Conservation (phyloP, 2,113 vertebrate genomes). For the Spizaetus ornatus region DNA sequence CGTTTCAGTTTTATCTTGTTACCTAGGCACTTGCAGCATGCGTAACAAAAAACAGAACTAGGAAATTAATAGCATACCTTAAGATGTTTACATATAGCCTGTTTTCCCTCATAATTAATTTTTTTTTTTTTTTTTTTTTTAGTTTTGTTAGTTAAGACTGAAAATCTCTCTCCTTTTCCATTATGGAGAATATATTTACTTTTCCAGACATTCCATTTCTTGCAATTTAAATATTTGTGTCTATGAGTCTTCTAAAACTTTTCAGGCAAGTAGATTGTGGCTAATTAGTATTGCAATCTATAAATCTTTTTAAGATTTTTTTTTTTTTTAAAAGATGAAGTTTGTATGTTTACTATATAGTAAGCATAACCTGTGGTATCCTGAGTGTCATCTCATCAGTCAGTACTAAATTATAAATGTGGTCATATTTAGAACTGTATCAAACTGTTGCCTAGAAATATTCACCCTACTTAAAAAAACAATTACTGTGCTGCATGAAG, state of each 20-base stretch:
- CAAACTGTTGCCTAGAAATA: background rate
- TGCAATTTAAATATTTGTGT: background rate
- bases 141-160: background rate
- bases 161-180: background rate
- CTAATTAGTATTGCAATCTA: background rate
- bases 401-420: background rate
- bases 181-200: background rate
- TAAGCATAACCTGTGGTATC: background rate
- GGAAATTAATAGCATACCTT: background rate
- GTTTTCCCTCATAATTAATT: background rate
- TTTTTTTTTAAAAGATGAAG: background rate
- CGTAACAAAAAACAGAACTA: background rate
- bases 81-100: background rate
- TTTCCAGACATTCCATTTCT: background rate
- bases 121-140: background rate
- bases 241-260: background rate
- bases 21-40: background rate
- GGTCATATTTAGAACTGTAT: background rate
- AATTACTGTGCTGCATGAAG: background rate
- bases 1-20: background rate
- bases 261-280: background rate
- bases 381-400: background rate
- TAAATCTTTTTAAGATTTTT: background rate
- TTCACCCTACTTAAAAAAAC: background rate
- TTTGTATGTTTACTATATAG: background rate